Base-by-base conservation (phyloP, 1,140 invertebrate species). In the Pseudomyrmex sp. region DNA sequence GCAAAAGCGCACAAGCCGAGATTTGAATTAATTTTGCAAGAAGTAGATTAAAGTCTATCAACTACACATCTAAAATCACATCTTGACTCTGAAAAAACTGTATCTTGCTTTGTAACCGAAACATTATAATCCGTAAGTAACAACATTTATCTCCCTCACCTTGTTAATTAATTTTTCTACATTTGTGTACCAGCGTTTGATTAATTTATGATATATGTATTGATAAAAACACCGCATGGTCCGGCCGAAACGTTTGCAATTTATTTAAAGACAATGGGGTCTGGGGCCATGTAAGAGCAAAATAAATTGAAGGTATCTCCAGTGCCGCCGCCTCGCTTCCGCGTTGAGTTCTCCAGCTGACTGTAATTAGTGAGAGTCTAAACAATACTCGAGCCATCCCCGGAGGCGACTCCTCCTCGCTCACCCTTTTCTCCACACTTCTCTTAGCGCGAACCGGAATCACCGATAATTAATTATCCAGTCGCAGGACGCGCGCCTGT, bases 381-480 rank as follows among this genome's bases (percentile, higher is more conserved):
- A 86, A 87, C 80, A 77, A 83, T 83, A 63, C 48, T 18, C 58
- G 8, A 63, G 66, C 20, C 48, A 35, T 44, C 65, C n/a, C 62
- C 46, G 44, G 13, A 52, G 18, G 52, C 52, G 23, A 35, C 65
- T 35, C 4, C 23, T 65, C 50, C 58, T 52, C 44, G 18, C 61
- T n/a, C n/a, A 26, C 8, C 18, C 50, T 85, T 82, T 75, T 63
- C 56, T 83, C 52, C 63, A 52, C 46, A 52, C 75, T 84, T 58
- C 61, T 18, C 18, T 44, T 62, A 50, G n/a, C 12, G 46, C 20
- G 13, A 76, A 12, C 8, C 54, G 65, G 46, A 54, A 86, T 87
- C 70, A 48, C 26, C 70, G 79, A 86, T 86, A 86, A 88, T 88
- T 88, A 88, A 88, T 88, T 88, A 79, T 50, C 86, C 80, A 68